Evolutionary conservation across 53 echinoderm and acorn worm species (phyloP).

Genomic region (Crossaster papposus): DNA sequence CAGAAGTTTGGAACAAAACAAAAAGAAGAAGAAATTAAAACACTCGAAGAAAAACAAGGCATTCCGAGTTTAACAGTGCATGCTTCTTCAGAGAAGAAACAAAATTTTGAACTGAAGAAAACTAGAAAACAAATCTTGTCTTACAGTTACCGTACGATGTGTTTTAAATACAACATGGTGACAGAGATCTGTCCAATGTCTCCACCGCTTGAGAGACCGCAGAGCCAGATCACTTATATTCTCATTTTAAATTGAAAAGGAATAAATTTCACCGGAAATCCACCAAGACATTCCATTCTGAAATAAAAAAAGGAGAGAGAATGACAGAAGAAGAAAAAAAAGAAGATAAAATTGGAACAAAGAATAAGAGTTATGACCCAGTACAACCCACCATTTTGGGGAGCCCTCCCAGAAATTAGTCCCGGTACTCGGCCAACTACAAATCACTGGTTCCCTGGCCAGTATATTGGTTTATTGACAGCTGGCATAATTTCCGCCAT

Average conservation of each 20-base stretch:
- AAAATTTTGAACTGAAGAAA: no score
- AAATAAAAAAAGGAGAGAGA: not conserved
- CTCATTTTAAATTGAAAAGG: slow-evolving; percentile 54
- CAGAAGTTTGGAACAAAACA: no score
- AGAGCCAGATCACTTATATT: slow-evolving; percentile 23
- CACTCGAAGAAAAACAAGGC: no score
- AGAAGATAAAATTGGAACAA: not conserved
- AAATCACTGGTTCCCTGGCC: not conserved
- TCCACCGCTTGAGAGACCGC: not conserved
- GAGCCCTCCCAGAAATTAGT: slow-evolving; percentile 43
- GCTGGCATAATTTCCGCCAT: slow-evolving; percentile 9
- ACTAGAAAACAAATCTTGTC: no score
- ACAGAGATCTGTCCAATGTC: slow-evolving; percentile 27
- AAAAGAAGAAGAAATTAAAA: no score
- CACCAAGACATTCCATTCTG: slow-evolving; percentile 47
- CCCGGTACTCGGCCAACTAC: slow-evolving; percentile 7
- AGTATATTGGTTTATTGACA: slow-evolving; percentile 26
- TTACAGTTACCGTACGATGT: no score
- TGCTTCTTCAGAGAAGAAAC: no score
- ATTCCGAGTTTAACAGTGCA: no score
- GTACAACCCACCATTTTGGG: slow-evolving; percentile 13
- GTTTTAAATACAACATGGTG: not conserved
- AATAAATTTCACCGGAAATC: slow-evolving; percentile 43
- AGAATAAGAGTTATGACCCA: slow-evolving; percentile 11
- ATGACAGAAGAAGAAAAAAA: not conserved